Evolutionary conservation across 2,888 invertebrate species (phyloP).

Genomic region (Polyploca ridens): DNA sequence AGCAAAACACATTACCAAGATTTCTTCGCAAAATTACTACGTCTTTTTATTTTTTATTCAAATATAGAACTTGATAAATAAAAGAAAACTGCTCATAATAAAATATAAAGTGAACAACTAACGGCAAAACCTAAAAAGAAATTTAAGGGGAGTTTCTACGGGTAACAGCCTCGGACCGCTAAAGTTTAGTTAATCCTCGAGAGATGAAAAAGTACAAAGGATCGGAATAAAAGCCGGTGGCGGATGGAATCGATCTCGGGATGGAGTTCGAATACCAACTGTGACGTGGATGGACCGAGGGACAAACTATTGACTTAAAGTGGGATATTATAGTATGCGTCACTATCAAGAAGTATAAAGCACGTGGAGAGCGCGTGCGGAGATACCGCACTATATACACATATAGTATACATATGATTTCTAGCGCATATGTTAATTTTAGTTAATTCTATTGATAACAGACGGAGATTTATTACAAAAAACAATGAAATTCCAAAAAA

Average conservation of each 20-base stretch:
- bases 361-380: too few relatives aligned
- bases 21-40: neutral
- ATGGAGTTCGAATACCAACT: slow-evolving; percentile 61
- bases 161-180: slow-evolving; percentile 49
- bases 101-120: slow-evolving; percentile 43
- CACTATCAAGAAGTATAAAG: too few relatives aligned
- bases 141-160: slow-evolving; percentile 50
- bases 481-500: too few relatives aligned
- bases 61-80: neutral
- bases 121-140: slow-evolving; percentile 58
- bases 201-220: slow-evolving; percentile 79
- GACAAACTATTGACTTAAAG: slow-evolving; percentile 16
- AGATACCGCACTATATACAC: too few relatives aligned
- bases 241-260: slow-evolving; percentile 65
- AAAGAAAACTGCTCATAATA: neutral
- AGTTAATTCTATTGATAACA: too few relatives aligned
- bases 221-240: slow-evolving; percentile 62
- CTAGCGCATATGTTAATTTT: too few relatives aligned
- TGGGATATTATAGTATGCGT: neutral
- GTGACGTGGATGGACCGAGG: slow-evolving; percentile 43
- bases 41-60: too few relatives aligned
- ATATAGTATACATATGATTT: too few relatives aligned
- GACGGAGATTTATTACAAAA: too few relatives aligned
- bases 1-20: neutral
- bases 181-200: slow-evolving; percentile 74